Percentiles rank a stretch among this genome's conserved stretches.
Conservation (phyloP, 2,797 vertebrate species). For the Gymnoscopelus microlampas region DNA sequence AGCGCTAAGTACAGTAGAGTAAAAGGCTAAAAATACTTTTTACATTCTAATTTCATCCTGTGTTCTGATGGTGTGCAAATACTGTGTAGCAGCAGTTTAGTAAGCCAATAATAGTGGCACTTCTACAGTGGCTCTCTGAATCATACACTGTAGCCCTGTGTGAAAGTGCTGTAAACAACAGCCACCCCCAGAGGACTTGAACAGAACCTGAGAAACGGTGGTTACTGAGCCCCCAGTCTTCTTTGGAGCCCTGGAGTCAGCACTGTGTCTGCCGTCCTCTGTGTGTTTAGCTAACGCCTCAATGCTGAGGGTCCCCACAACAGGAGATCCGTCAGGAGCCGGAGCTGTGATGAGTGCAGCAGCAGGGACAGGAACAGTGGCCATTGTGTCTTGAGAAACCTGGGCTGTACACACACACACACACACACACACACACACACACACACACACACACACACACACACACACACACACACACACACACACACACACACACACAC, state of each 20-base stretch:
- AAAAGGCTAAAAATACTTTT: too few relatives aligned
- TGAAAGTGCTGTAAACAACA: neutral
- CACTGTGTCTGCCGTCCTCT: slow-evolving; percentile 53
- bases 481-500: too few relatives aligned
- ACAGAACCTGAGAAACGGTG: slow-evolving; percentile 41
- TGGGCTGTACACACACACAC: slow-evolving; percentile 11
- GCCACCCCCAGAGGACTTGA: neutral
- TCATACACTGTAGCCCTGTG: neutral
- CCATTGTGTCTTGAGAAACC: neutral
- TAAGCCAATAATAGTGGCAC: too few relatives aligned
- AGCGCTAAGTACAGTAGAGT: too few relatives aligned
- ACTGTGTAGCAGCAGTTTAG: too few relatives aligned
- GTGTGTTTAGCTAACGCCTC: slow-evolving; percentile 68
- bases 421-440: slow-evolving; percentile 1
- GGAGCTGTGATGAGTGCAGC: neutral
- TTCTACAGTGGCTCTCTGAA: too few relatives aligned
- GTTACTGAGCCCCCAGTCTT: slow-evolving; percentile 48
- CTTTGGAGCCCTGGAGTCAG: slow-evolving; percentile 41
- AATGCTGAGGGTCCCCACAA: slow-evolving; percentile 46
- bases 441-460: neutral
- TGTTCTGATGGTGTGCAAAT: too few relatives aligned
- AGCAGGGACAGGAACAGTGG: neutral
- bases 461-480: neutral
- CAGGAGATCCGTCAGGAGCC: neutral
- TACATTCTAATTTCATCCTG: too few relatives aligned